Percentiles rank a stretch among this genome's conserved stretches.
These are phyloP conservation scores for Gephyroberyx darwinii DNA, from an alignment of 2,797 vertebrate genomes.

Conservation along the genomic window DNA sequence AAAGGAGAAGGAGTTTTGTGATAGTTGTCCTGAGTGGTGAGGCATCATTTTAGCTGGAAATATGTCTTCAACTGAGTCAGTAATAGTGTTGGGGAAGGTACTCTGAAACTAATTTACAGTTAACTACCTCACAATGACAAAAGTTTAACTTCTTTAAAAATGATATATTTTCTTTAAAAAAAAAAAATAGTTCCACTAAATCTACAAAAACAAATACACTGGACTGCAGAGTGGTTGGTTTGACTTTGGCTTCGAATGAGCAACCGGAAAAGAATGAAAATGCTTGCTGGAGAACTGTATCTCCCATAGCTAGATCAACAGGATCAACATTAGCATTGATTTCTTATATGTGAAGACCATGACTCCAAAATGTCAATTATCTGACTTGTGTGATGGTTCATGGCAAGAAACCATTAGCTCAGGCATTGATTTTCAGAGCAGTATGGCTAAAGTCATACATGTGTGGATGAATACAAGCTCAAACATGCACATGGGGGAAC, in stretches of 20 bases:
- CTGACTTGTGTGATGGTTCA: slow-evolving; percentile 9
- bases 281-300: slow-evolving; percentile 19
- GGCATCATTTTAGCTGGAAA: not conserved
- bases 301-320: slow-evolving; percentile 28
- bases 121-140: not conserved
- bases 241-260: slow-evolving; percentile 3
- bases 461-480: not conserved
- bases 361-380: slow-evolving; percentile 35
- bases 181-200: too few relatives aligned
- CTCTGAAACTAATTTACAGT: not conserved
- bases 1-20: too few relatives aligned
- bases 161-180: too few relatives aligned
- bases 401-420: slow-evolving; percentile 25
- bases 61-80: not conserved
- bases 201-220: not conserved
- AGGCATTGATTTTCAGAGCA: slow-evolving; percentile 20
- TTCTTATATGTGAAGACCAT: slow-evolving; percentile 29
- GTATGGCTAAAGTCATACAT: slow-evolving; percentile 1
- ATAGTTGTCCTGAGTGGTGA: too few relatives aligned
- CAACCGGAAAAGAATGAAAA: not conserved
- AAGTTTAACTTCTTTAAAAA: not conserved
- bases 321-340: slow-evolving; percentile 3
- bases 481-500: not conserved
- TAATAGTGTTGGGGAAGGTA: not conserved
- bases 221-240: not conserved